These are phyloP conservation scores for Stegodyphus mimosarum DNA, from an alignment of 1,140 invertebrate species.

Conservation along the genomic window DNA sequence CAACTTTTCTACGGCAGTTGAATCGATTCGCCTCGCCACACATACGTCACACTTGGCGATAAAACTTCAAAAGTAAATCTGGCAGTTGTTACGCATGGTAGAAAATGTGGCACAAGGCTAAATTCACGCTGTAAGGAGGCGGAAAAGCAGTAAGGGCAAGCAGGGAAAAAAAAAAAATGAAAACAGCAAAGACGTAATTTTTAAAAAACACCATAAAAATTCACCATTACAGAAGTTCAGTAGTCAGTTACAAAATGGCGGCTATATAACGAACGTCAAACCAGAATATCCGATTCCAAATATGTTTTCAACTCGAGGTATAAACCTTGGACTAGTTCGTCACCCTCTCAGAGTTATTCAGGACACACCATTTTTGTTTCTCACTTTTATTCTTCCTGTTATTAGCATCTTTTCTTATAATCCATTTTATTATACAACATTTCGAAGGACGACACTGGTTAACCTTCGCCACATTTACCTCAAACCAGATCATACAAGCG, in stretches of 20 bases:
- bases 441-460: slow-evolving; percentile 11
- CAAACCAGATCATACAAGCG: neutral
- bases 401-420: neutral
- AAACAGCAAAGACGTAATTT: neutral
- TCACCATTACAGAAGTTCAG: neutral
- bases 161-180: too few species aligned
- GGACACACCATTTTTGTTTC: neutral
- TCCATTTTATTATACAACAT: neutral
- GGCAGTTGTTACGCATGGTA: neutral
- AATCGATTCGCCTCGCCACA: neutral
- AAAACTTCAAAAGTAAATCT: neutral
- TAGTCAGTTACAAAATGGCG: neutral
- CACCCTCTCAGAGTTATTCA: slow-evolving; percentile 14
- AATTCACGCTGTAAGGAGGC: neutral
- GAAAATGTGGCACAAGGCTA: neutral
- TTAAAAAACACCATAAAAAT: neutral
- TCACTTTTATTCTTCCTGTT: neutral
- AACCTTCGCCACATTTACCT: neutral
- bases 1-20: neutral
- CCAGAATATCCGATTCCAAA: neutral
- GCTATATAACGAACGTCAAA: neutral
- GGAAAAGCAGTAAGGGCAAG: too few species aligned
- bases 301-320: neutral
- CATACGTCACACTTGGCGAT: neutral
- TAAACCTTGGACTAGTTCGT: slow-evolving; percentile 12